A percentile compares a stretch with the other conserved stretches of the same genome.
phyloP scores from a whole-genome alignment of 2,113 vertebrate species.

The Epinephelus moara region DNA sequence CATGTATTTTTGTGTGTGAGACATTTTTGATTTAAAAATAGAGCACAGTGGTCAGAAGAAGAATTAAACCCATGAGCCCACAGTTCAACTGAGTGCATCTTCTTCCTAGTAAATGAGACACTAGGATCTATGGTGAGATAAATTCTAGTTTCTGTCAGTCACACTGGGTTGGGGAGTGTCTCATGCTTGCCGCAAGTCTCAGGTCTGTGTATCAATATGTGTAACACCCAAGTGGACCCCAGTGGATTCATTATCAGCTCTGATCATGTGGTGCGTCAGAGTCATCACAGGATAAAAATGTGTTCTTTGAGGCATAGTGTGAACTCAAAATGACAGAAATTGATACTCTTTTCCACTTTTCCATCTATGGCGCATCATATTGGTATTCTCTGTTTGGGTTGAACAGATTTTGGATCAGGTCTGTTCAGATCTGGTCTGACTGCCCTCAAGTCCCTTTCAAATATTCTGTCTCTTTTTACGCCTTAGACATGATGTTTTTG shows the following conservation, averaged over 20 bases:
- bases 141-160: not conserved
- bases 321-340: not conserved
- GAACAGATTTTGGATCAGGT: not conserved
- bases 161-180: not conserved
- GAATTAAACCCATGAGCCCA: too few relatives aligned
- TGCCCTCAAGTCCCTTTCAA: not conserved
- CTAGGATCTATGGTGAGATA: not conserved
- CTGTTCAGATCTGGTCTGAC: not conserved
- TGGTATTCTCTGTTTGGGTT: not conserved
- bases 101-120: not conserved
- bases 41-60: too few relatives aligned
- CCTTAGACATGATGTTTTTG: not conserved
- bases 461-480: not conserved
- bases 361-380: not conserved
- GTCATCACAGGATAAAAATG: not conserved
- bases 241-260: conserved; percentile 1
- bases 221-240: not conserved
- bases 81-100: too few relatives aligned
- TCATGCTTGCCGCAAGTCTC: not conserved
- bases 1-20: too few relatives aligned
- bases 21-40: too few relatives aligned
- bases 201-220: not conserved
- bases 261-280: not conserved
- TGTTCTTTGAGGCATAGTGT: not conserved
- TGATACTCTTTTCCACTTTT: not conserved